Evolutionary conservation across 2,113 vertebrate species (phyloP).

Genomic region (Sinocyclocheilus anophthalmus): DNA sequence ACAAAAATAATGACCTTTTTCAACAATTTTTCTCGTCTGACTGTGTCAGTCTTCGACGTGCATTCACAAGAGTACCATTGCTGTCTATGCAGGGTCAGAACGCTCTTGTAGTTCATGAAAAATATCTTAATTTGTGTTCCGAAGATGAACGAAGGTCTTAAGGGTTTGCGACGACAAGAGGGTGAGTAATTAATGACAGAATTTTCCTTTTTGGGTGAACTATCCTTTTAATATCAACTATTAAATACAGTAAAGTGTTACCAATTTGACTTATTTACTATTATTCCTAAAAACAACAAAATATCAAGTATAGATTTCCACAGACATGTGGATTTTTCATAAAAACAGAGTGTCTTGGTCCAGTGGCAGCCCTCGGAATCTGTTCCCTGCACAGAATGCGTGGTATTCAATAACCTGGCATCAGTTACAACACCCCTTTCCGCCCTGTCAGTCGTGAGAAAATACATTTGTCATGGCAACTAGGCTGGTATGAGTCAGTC

Average conservation of each 20-base stretch:
- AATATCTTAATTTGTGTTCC: too few species aligned
- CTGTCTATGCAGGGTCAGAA: too few species aligned
- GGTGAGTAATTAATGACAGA: too few species aligned
- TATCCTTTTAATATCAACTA: background rate
- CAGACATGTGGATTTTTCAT: background rate
- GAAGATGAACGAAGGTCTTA: too few species aligned
- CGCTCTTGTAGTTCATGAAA: too few species aligned
- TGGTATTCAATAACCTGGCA: conserved; percentile 67
- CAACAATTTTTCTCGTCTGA: too few species aligned
- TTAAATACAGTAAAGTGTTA: background rate
- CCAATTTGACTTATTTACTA: background rate
- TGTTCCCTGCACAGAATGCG: conserved; percentile 64
- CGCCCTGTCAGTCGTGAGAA: conserved; percentile 58
- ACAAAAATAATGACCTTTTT: too few species aligned
- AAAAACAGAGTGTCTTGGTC: conserved; percentile 55
- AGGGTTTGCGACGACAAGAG: too few species aligned
- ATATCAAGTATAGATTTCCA: background rate
- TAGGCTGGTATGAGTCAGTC: conserved; percentile 72
- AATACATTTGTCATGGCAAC: conserved; percentile 73
- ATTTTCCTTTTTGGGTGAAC: too few species aligned
- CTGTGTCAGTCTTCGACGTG: too few species aligned
- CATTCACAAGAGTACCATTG: too few species aligned
- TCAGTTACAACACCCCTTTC: conserved; percentile 53
- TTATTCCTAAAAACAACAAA: too few species aligned
- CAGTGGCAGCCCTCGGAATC: conserved; percentile 69